A percentile compares a stretch with the other conserved stretches of the same genome.
Conservation (phyloP, 2,797 vertebrate species). For the Phataginus tricuspis region DNA sequence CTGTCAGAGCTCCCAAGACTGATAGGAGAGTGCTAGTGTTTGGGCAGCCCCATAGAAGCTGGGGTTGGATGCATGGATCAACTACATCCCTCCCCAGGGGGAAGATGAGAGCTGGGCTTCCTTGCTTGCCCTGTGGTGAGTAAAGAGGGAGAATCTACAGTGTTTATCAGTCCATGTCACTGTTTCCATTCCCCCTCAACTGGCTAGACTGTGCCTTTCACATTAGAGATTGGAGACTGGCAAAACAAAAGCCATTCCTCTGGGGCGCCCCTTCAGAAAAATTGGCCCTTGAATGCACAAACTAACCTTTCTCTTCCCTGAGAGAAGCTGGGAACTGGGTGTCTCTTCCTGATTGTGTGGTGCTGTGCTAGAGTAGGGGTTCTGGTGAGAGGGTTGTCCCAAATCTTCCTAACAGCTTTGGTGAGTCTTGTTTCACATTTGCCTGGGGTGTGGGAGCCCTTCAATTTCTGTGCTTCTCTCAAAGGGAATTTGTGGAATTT, state of each 20-base stretch:
- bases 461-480: background rate
- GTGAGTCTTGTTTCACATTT: background rate
- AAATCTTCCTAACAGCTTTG: background rate
- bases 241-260: background rate
- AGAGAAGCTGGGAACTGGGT: background rate
- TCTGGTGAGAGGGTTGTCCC: background rate
- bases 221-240: background rate
- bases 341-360: background rate
- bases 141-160: no score
- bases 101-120: background rate
- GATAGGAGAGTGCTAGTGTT: background rate
- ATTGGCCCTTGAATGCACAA: background rate
- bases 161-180: background rate
- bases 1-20: background rate
- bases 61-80: background rate
- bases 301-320: background rate
- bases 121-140: background rate
- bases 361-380: background rate
- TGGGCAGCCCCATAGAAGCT: background rate
- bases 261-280: background rate
- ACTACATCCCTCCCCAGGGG: background rate
- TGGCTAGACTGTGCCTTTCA: background rate
- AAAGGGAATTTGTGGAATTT: background rate
- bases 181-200: background rate
- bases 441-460: background rate